A percentile compares a stretch with the other conserved stretches of the same genome.
Conservation (phyloP, 2,113 vertebrate genomes). For the Rousettus leschenaultii region DNA sequence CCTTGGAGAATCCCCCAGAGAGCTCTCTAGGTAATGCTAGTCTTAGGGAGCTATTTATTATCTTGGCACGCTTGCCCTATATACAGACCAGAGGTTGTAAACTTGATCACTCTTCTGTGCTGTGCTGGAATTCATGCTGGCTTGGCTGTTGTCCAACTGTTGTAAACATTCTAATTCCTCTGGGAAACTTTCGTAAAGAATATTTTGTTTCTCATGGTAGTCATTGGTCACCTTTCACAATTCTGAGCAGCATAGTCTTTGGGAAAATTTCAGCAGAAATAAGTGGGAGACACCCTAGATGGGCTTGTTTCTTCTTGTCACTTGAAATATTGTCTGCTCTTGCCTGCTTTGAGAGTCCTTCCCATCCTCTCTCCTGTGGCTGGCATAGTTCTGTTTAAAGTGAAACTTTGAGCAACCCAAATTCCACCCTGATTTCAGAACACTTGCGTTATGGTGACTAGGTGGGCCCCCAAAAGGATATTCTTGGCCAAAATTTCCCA, state of each 20-base stretch:
- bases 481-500: neutral
- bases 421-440: neutral
- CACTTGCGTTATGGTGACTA: neutral
- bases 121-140: neutral
- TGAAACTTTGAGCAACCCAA: neutral
- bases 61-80: neutral
- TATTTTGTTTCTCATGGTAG: constrained; percentile 4
- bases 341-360: neutral
- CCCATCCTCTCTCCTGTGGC: neutral
- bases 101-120: neutral
- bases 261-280: constrained; percentile 21
- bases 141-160: neutral
- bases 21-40: neutral
- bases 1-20: neutral
- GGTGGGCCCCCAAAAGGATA: neutral
- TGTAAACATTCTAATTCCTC: neutral
- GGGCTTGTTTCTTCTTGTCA: neutral
- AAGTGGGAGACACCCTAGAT: neutral
- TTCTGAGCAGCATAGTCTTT: neutral
- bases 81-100: neutral
- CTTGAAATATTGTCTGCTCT: neutral
- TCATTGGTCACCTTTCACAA: neutral
- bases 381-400: neutral
- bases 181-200: constrained; percentile 1
- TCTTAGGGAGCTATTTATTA: neutral